Evolutionary conservation across 2,888 invertebrate species (phyloP).

Genomic region (Hydriomena furcata): DNA sequence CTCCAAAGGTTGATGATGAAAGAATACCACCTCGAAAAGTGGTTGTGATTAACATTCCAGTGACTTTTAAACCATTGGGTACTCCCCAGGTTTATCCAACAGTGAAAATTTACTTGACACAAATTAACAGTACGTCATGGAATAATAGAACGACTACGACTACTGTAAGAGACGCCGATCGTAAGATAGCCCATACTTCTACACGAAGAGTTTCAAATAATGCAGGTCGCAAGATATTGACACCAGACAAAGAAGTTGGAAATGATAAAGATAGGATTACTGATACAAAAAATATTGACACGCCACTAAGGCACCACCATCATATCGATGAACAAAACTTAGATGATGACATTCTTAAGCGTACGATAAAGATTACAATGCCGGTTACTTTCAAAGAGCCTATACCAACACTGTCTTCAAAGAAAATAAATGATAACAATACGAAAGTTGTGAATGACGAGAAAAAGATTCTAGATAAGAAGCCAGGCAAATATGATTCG

Average conservation of each 20-base stretch:
- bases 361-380: conserved; percentile 16
- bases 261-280: not conserved
- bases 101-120: not conserved
- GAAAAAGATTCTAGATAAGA: not conserved
- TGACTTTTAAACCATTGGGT: conserved; percentile 14
- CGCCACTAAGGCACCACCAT: not conserved
- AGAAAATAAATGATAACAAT: not conserved
- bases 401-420: conserved; percentile 1
- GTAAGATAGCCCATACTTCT: not conserved
- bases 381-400: conserved; percentile 19
- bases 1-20: not conserved
- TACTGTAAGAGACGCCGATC: not conserved
- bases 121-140: not conserved
- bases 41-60: conserved; percentile 5
- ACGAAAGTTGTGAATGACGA: not conserved
- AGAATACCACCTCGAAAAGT: not conserved
- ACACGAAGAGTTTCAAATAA: not conserved
- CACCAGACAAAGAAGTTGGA: not conserved
- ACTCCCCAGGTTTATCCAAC: not conserved
- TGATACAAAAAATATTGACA: not conserved
- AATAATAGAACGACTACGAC: not conserved
- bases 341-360: conserved; percentile 14
- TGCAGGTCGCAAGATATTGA: not conserved
- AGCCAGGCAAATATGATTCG: not conserved
- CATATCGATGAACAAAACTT: not conserved